Evolutionary conservation across 1,140 invertebrate genomes (phyloP).

Genomic region (Bombus consobrinus): DNA sequence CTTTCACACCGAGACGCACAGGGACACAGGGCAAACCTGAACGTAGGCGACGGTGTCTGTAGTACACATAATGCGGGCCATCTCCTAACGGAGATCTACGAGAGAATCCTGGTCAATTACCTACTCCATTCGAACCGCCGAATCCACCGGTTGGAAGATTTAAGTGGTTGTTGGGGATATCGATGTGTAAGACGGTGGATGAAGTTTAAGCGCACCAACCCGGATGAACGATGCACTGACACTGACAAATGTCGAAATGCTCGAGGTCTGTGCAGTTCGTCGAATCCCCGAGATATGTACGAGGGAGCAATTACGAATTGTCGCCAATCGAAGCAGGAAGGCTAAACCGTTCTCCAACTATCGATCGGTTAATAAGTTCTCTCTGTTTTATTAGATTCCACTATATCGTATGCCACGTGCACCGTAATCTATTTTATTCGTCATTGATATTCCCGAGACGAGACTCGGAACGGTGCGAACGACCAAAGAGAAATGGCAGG

Average conservation of each 20-base stretch:
- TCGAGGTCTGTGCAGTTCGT: neutral
- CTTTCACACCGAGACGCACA: conserved; percentile 56
- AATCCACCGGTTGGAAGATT: conserved; percentile 38
- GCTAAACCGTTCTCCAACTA: conserved; percentile 11
- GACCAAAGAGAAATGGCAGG: neutral
- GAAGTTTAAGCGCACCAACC: conserved; percentile 10
- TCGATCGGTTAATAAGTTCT: neutral
- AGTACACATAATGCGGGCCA: conserved; percentile 65
- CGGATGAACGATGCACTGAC: conserved; percentile 9
- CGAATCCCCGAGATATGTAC: neutral
- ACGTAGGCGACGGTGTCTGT: conserved; percentile 44
- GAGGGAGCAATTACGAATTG: neutral
- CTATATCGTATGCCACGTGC: neutral
- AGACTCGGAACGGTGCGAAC: neutral
- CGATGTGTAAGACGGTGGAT: conserved; percentile 30
- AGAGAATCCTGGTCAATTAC: conserved; percentile 73
- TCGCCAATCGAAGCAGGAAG: neutral
- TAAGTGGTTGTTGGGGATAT: conserved; percentile 31
- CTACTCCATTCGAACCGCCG: conserved; percentile 40
- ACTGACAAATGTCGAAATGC: conserved; percentile 26
- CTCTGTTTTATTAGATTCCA: neutral
- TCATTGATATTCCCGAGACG: neutral
- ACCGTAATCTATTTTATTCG: neutral
- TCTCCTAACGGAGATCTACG: conserved; percentile 70
- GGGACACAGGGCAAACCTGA: conserved; percentile 19